These are phyloP conservation scores for Nymphicus hollandicus DNA, from an alignment of 2,113 vertebrate genomes.

Conservation along the genomic window DNA sequence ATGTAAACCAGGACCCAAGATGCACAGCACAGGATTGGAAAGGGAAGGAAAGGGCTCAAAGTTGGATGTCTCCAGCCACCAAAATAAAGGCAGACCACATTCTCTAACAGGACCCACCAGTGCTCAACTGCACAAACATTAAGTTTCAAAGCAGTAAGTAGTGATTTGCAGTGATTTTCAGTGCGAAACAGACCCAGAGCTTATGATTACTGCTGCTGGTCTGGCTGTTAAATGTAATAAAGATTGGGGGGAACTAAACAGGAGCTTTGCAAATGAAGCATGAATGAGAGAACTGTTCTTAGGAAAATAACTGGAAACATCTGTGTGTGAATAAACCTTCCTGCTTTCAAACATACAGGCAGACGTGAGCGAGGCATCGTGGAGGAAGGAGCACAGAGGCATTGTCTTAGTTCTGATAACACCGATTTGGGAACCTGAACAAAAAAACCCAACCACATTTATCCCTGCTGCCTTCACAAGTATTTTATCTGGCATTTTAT, in stretches of 20 bases:
- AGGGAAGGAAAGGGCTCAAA: not conserved
- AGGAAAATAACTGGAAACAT: slow-evolving; percentile 17
- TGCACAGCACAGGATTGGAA: not conserved
- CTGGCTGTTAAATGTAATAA: not conserved
- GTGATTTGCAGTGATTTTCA: not conserved
- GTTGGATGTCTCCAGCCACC: not conserved
- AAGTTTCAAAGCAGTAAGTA: not conserved
- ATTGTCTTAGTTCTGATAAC: not conserved
- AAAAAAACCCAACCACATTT: not conserved
- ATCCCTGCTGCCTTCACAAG: not conserved
- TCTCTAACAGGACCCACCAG: not conserved
- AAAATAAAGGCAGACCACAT: no score
- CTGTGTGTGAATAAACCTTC: not conserved
- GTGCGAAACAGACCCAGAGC: not conserved
- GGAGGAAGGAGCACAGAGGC: not conserved
- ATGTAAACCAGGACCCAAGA: not conserved
- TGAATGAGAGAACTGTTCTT: not conserved
- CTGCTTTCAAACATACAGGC: not conserved
- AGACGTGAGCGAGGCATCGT: not conserved
- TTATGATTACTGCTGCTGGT: not conserved
- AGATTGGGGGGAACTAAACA: not conserved
- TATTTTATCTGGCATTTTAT: not conserved
- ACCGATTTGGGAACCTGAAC: not conserved
- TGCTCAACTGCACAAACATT: not conserved
- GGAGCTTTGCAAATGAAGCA: not conserved